A percentile compares a stretch with the other conserved stretches of the same genome.
phyloP scores from a whole-genome alignment of 2,888 invertebrate species.

The Drosophila hamatofila region DNA sequence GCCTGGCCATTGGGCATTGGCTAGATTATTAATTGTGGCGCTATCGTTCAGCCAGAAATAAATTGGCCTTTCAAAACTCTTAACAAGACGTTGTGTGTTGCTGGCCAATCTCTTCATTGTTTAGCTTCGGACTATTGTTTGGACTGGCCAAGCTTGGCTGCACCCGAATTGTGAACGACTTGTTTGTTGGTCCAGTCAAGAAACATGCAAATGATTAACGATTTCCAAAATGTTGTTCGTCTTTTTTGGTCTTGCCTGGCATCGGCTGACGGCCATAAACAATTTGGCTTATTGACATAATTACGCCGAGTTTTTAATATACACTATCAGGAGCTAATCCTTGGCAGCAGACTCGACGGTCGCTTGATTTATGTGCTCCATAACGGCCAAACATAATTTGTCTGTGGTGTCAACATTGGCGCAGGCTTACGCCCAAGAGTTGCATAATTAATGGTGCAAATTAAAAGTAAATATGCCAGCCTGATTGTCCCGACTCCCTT shows the following conservation, averaged over 20 bases:
- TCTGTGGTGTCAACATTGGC: conserved; percentile 63
- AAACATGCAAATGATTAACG: conserved; percentile 71
- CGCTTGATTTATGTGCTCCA: conserved; percentile 56
- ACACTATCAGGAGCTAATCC: conserved; percentile 53
- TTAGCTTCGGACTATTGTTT: conserved; percentile 38
- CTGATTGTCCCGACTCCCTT: conserved; percentile 15
- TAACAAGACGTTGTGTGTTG: conserved; percentile 22
- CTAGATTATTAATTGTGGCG: conserved; percentile 59
- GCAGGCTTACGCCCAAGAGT: conserved; percentile 37
- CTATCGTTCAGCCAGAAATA: conserved; percentile 51
- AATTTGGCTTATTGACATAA: conserved; percentile 78
- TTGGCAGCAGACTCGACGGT: conserved; percentile 44
- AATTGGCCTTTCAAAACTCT: conserved; percentile 50
- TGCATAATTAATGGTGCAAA: conserved; percentile 74
- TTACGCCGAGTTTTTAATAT: conserved; percentile 54
- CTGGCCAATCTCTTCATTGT: conserved; percentile 48
- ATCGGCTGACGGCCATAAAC: conserved; percentile 44
- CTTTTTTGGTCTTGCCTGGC: conserved; percentile 1
- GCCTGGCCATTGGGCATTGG: neutral
- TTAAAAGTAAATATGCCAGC: conserved; percentile 67
- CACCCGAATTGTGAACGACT: conserved; percentile 29
- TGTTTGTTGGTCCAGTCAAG: conserved; percentile 36
- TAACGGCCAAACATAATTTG: conserved; percentile 67
- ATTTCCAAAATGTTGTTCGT: conserved; percentile 39
- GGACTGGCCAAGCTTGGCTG: conserved; percentile 24